Conservation (phyloP, 1,140 invertebrate genomes). For the Araneus ventricosus region DNA sequence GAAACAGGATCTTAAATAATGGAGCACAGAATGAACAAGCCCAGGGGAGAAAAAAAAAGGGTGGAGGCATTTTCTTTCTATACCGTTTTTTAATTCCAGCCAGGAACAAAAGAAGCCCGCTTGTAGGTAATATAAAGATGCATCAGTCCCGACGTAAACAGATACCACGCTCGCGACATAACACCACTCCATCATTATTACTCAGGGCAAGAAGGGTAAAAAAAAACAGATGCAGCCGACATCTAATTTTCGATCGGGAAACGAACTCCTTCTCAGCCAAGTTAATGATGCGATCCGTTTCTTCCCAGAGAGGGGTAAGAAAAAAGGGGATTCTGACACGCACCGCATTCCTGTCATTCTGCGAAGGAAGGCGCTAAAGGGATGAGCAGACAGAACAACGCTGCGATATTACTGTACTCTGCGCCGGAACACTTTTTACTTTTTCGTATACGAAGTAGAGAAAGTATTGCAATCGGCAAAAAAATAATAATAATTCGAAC, state of each 20-base stretch:
- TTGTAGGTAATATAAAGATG: neutral
- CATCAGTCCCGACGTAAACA: conserved; percentile 32
- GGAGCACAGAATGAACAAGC: no score
- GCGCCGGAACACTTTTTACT: no score
- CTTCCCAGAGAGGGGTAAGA: neutral
- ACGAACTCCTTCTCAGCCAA: conserved; percentile 40
- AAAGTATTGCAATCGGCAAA: no score
- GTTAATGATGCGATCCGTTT: conserved; percentile 50
- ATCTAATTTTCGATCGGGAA: conserved; percentile 66
- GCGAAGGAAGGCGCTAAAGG: no score
- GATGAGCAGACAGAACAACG: no score
- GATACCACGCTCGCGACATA: conserved; percentile 32
- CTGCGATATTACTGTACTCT: no score
- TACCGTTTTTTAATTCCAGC: neutral
- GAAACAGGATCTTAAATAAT: no score
- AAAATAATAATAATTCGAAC: no score
- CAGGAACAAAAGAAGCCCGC: neutral
- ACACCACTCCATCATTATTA: conserved; percentile 65
- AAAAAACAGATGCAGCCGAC: conserved; percentile 48
- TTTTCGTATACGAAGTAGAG: no score
- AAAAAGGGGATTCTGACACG: neutral
- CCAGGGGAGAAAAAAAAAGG: no score
- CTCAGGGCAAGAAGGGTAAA: conserved; percentile 30
- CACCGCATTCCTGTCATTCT: neutral
- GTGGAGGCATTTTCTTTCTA: neutral